phyloP scores from a whole-genome alignment of 2,888 invertebrate species.

The Automeris io region DNA sequence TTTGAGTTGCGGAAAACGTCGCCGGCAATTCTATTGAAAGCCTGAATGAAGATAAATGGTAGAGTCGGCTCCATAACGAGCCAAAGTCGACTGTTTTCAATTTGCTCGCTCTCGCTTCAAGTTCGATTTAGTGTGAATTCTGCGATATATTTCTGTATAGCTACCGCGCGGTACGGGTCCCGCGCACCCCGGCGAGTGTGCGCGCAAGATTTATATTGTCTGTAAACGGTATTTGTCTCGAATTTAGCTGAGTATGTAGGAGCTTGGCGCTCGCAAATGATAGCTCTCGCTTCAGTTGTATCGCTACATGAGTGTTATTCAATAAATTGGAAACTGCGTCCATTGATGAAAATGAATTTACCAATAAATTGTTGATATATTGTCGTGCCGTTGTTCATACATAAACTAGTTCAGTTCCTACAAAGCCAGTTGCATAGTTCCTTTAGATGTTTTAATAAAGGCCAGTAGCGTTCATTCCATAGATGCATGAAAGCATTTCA shows the following conservation, averaged over 20 bases:
- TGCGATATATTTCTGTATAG: conserved; percentile 8
- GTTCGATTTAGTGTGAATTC: conserved; percentile 60
- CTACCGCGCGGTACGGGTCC: conserved; percentile 3
- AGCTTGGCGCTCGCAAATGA: no score
- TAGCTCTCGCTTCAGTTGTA: not conserved
- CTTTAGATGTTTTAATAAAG: no score
- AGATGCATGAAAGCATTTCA: no score
- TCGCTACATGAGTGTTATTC: no score
- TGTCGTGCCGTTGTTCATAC: no score
- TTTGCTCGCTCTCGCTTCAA: conserved; percentile 50
- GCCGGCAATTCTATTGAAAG: conserved; percentile 69
- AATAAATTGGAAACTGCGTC: no score
- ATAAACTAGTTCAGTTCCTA: no score
- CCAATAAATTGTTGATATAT: no score
- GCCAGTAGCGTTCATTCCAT: no score
- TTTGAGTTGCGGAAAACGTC: conserved; percentile 70
- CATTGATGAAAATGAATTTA: no score
- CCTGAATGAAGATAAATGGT: conserved; percentile 74
- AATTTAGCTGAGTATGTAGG: not conserved
- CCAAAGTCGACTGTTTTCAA: conserved; percentile 70
- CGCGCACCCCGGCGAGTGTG: conserved; percentile 2
- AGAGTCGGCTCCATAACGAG: conserved; percentile 67
- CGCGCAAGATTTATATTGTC: conserved; percentile 3
- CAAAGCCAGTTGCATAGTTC: no score
- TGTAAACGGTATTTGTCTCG: conserved; percentile 4